Evolutionary conservation across 2,113 vertebrate species (phyloP), one percentile per base, ranked within the genome.

Genomic region (Paralichthys olivaceus): DNA sequence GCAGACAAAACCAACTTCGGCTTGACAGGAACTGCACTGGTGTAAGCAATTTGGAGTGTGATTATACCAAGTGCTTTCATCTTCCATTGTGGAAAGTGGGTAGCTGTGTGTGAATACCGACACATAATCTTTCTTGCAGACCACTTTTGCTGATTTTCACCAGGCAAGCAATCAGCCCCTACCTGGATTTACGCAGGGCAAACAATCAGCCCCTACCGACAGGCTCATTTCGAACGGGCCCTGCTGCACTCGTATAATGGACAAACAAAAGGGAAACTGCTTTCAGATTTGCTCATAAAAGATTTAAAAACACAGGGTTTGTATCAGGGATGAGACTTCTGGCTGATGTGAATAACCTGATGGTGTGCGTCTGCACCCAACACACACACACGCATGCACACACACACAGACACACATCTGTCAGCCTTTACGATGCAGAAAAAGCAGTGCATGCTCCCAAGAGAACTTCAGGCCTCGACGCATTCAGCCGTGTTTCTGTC

Each of bases 281-380:
- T 70, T 76, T 81, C 34, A 32, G 47, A 53, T 69, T 54, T 45
- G 26, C 26, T 75, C 54, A 84, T 80, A 17, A 72, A 83, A 77
- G 2, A 81, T 79, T 77, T n/a, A 69, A 70, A 55, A 56, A 56
- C 12, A 58, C 23, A 63, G 23, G 20, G 47, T 71, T 56, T 77
- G 26, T 47, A 37, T 64, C 13, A 28, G 51, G 54, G 76, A 65
- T 29, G 65, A 74, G 69, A 72, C 58, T 77, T 67, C 14, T 0
- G 9, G 54, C 3, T 15, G 54, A 80, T 69, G 73, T 29, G 62
- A 58, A 53, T 20, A n/a, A 78, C 69, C 56, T 71, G 13, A 53
- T 47, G 57, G 12, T 3, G 4, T 69, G 62, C 28, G 55, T 69
- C 4, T 6, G 7, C n/a, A 7, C 61, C 63, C 12, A 55, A 20